Conservation (phyloP, 2,113 vertebrate species). For the Anoplopoma fimbria region DNA sequence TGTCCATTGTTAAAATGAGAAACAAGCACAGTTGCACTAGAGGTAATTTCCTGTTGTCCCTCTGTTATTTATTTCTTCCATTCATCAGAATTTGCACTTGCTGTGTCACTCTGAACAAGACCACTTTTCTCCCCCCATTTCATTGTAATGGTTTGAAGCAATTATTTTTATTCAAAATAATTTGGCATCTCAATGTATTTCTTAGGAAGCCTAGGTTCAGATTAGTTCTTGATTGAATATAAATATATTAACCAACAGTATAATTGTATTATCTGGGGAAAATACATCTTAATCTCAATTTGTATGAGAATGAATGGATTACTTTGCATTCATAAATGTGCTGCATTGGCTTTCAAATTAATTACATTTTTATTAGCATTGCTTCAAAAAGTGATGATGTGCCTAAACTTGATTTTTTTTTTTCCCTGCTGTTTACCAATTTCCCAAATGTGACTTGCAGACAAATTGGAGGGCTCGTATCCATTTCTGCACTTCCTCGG, state of each 20-base stretch:
- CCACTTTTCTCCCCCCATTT: too few relatives aligned
- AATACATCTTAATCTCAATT: neutral
- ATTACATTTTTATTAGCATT: neutral
- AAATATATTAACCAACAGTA: neutral
- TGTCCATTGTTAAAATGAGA: constrained; percentile 11
- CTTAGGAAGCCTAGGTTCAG: neutral
- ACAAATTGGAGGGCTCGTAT: neutral
- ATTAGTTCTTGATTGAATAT: neutral
- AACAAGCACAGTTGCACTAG: neutral
- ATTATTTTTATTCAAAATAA: neutral
- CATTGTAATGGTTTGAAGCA: neutral
- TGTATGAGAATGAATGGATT: neutral
- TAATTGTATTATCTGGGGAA: neutral
- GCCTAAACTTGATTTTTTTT: neutral
- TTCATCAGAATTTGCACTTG: neutral
- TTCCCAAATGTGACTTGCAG: constrained; percentile 15
- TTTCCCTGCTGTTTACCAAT: neutral
- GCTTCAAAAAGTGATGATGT: neutral
- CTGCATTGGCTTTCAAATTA: neutral
- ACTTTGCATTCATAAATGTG: neutral
- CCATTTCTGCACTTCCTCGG: neutral
- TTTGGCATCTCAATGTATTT: neutral
- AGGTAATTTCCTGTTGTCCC: constrained; percentile 10
- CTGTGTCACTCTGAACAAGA: neutral
- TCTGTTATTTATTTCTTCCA: constrained; percentile 1